A percentile compares a stretch with the other conserved stretches of the same genome.
phyloP scores from a whole-genome alignment of 2,113 vertebrate genomes.

The Thinocorus orbignyianus region DNA sequence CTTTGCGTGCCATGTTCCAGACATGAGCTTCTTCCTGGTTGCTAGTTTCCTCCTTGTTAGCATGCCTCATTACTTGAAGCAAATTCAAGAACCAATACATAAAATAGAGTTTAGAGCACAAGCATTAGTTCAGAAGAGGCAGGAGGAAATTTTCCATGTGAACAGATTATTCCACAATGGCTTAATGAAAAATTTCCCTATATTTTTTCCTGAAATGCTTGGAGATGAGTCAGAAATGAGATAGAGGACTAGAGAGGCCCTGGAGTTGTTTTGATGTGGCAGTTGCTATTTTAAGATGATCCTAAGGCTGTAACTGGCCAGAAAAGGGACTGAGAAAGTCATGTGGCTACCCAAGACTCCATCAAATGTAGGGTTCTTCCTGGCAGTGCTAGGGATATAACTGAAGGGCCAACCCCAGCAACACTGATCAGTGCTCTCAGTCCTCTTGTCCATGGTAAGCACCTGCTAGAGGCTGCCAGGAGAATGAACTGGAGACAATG shows the following conservation, averaged over 20 bases:
- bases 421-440: not conserved
- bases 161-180: not conserved
- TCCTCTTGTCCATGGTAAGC: not conserved
- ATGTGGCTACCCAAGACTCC: not conserved
- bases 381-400: not conserved
- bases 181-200: not conserved
- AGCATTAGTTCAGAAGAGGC: not conserved
- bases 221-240: not conserved
- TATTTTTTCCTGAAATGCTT: not conserved
- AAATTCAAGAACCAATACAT: not conserved
- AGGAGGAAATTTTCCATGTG: not conserved
- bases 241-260: not conserved
- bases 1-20: not conserved
- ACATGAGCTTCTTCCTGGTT: not conserved
- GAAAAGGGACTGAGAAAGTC: not conserved
- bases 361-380: not conserved
- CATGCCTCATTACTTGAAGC: not conserved
- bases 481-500: not conserved
- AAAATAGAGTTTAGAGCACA: not conserved
- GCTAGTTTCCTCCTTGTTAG: not conserved
- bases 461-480: not conserved
- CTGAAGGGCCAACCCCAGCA: not conserved
- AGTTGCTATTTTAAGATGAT: not conserved
- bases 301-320: not conserved
- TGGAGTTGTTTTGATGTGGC: not conserved